Evolutionary conservation across 2,113 vertebrate genomes (phyloP).

Genomic region (Scomber japonicus): DNA sequence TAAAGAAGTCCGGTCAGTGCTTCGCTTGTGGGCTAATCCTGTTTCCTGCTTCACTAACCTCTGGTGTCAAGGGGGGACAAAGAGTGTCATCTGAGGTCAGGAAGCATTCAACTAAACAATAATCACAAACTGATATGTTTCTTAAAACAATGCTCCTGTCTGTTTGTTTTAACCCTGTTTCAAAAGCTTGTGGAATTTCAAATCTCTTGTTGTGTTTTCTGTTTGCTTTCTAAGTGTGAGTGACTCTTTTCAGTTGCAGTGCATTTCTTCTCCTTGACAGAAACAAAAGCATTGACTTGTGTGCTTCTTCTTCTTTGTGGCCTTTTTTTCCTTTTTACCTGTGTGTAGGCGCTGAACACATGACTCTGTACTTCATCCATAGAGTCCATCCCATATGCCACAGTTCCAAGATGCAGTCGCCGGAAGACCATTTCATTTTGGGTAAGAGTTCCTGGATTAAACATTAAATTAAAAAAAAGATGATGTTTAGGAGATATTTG

Average conservation of each 20-base stretch:
- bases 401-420: conserved; percentile 95
- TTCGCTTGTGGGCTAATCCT: conserved; percentile 83
- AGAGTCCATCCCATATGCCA: conserved; percentile 96
- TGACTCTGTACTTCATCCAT: conserved; percentile 99
- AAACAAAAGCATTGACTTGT: background rate
- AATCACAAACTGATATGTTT: conserved; percentile 83
- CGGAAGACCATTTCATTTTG: conserved; percentile 99
- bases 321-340: conserved; percentile 81
- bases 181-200: conserved; percentile 10
- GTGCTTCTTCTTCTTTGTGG: too few species aligned
- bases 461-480: background rate
- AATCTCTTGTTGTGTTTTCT: background rate
- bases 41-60: conserved; percentile 97
- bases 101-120: conserved; percentile 89
- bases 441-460: conserved; percentile 92
- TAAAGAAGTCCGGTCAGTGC: conserved; percentile 89
- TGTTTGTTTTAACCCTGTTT: conserved; percentile 34
- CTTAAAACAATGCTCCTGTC: conserved; percentile 38
- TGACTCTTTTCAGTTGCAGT: background rate
- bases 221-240: background rate
- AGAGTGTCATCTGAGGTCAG: conserved; percentile 82
- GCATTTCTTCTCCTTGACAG: background rate
- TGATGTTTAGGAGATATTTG: too few species aligned
- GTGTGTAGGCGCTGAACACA: conserved; percentile 96
- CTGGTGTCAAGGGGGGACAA: conserved; percentile 93